Evolutionary conservation across 2,113 vertebrate genomes (phyloP).

Genomic region (Anguilla japonica): DNA sequence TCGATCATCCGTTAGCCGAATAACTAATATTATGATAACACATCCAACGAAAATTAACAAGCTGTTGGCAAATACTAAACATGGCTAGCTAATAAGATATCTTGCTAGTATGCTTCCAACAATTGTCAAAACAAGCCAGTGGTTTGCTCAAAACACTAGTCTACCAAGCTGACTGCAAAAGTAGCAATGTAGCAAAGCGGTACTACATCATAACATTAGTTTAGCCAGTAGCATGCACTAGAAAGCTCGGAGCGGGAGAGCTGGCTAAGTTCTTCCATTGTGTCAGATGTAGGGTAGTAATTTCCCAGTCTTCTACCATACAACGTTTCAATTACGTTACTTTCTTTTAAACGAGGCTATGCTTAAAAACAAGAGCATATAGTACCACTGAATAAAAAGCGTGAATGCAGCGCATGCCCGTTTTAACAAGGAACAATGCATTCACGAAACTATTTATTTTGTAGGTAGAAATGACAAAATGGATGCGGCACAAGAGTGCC

Average conservation of each 20-base stretch:
- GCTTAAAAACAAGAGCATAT: not conserved
- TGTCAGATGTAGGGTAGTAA: not conserved
- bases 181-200: too few species aligned
- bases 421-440: not conserved
- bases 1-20: too few species aligned
- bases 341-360: not conserved
- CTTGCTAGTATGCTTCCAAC: not conserved
- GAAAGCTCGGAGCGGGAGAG: too few species aligned
- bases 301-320: not conserved
- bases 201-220: too few species aligned
- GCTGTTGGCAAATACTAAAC: too few species aligned
- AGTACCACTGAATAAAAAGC: not conserved
- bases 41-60: too few species aligned
- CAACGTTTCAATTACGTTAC: not conserved
- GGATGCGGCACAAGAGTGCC: constrained; percentile 23
- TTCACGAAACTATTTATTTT: not conserved
- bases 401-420: not conserved
- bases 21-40: too few species aligned
- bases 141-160: too few species aligned
- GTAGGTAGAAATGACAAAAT: constrained; percentile 25
- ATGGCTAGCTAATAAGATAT: not conserved
- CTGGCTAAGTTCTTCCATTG: too few species aligned
- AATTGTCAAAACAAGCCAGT: too few species aligned
- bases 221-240: too few species aligned
- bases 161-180: too few species aligned